Conservation (phyloP, 2,888 invertebrate species). For the Dendrolimus pini region DNA sequence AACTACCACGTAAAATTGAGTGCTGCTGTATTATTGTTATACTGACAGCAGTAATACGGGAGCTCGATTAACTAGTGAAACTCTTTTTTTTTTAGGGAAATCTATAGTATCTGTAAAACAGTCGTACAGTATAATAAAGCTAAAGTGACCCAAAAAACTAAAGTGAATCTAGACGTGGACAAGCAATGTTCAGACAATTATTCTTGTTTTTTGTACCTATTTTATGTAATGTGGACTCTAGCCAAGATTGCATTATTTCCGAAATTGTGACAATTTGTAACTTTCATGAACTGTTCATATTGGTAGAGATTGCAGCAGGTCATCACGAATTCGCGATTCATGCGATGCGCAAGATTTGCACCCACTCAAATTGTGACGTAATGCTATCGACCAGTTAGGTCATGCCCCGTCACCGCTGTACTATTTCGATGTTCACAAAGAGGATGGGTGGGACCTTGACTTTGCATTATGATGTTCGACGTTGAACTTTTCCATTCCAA, state of each 20-base stretch:
- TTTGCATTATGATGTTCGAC: constrained; percentile 16
- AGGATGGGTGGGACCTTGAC: constrained; percentile 21
- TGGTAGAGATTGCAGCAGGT: constrained; percentile 16
- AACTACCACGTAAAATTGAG: too few species aligned
- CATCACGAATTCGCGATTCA: not conserved
- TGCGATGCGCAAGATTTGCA: not conserved
- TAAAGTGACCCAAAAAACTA: too few species aligned
- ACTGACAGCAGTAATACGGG: too few species aligned
- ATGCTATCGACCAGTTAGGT: constrained; percentile 12
- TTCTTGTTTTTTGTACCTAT: not conserved
- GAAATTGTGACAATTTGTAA: constrained; percentile 10
- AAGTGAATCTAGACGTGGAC: not conserved
- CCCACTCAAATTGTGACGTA: constrained; percentile 10
- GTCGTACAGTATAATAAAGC: too few species aligned
- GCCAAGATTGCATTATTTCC: constrained; percentile 6
- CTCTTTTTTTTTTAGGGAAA: too few species aligned
- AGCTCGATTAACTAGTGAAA: too few species aligned
- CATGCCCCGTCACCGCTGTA: constrained; percentile 20
- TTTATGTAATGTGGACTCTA: not conserved
- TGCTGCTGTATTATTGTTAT: too few species aligned
- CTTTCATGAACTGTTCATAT: constrained; percentile 1
- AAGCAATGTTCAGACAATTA: not conserved
- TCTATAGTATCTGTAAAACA: too few species aligned
- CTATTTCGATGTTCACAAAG: constrained; percentile 16
- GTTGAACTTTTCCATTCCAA: constrained; percentile 12